These are phyloP conservation scores for Clamator glandarius DNA, from an alignment of 2,797 vertebrate genomes.

Conservation along the genomic window DNA sequence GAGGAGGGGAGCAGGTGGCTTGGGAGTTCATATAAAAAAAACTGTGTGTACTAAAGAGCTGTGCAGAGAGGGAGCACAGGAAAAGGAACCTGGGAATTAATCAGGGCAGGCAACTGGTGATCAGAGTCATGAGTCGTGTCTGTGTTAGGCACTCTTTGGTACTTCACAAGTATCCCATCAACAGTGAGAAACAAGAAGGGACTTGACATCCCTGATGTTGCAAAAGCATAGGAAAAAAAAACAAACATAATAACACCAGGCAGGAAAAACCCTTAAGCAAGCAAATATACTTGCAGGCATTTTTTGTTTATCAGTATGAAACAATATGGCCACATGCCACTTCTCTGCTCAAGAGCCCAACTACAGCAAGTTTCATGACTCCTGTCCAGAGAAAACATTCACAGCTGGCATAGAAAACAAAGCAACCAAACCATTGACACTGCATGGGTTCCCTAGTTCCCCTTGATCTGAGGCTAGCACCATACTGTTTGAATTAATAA, in stretches of 20 bases:
- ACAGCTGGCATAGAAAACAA: background rate
- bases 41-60: background rate
- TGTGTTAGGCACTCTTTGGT: background rate
- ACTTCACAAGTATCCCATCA: background rate
- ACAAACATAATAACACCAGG: background rate
- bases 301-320: background rate
- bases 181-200: background rate
- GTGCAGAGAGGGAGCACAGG: background rate
- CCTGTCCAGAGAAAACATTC: background rate
- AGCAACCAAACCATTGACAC: background rate
- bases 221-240: background rate
- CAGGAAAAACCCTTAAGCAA: background rate
- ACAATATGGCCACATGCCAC: background rate
- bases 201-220: background rate
- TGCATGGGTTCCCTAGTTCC: background rate
- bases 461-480: background rate
- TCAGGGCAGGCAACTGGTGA: background rate
- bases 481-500: background rate
- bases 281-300: background rate
- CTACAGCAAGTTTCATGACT: background rate
- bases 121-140: background rate
- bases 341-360: background rate
- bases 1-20: slow-evolving; percentile 4
- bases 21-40: background rate
- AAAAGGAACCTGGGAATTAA: background rate